Evolutionary conservation across 2,113 vertebrate genomes (phyloP), one percentile per base, ranked within the genome.

Genomic region (Phalacrocorax carbo): DNA sequence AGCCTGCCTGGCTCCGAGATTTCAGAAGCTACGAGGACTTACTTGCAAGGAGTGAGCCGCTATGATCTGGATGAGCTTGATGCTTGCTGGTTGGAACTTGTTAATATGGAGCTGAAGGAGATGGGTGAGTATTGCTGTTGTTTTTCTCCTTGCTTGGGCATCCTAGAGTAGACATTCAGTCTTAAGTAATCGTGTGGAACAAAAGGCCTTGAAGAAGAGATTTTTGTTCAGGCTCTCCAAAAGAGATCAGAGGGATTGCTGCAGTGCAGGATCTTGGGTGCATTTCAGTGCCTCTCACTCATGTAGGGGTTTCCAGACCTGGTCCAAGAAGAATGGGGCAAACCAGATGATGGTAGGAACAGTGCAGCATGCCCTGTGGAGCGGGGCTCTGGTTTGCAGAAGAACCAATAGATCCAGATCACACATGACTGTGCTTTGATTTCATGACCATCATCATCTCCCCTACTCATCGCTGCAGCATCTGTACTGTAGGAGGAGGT

Each of bases 41-140:
- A 97, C 40, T 97, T 98, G 78, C 98, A 98, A 54, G 98, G 97
- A 52, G 88, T 98, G 94, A 98, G 98, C 97, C 99, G 98, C 97
- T 99, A 99, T n/a, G 99, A 99, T 98, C 98, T 99, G 98, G 99
- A 99, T 0, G 99, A 99, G 96, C 98, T 99, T 17, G 99, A 99
- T 34, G 99, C 99, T 46, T 98, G 98, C 95, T 99, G 99, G 99
- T 97, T 99, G 97, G 99, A 99, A 81, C 98, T 99, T 69, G 98
- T 99, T 86, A 99, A 99, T 96, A 97, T 98, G 7, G 99, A 99
- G 97, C 99, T 99, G 88, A 99, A 98, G 97, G 98, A 99, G 95
- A 99, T 99, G 98, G 99, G 99, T 99, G 98, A 76, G 97, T 96
- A 29, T 65, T 91, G 52, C 40, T 86, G 42, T 21, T 49, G n/a